phyloP scores from a whole-genome alignment of 1,140 invertebrate genomes.

The Drosophila bocqueti region DNA sequence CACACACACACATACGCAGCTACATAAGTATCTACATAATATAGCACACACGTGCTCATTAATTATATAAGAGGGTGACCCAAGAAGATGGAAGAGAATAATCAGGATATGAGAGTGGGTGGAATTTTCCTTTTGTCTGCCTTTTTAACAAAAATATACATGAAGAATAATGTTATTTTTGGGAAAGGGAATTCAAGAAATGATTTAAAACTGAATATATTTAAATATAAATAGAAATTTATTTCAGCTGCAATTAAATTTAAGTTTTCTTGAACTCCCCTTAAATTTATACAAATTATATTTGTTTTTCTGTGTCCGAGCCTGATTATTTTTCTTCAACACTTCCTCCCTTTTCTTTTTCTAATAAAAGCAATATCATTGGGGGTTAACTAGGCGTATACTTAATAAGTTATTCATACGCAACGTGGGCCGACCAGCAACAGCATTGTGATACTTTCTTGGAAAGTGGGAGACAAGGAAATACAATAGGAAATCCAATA shows the following conservation, averaged over 20 bases:
- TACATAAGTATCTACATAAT: constrained; percentile 12
- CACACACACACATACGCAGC: not conserved
- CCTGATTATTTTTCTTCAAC: too few relatives aligned
- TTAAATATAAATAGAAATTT: too few relatives aligned
- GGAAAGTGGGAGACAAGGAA: not conserved
- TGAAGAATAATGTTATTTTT: not conserved
- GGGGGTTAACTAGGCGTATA: constrained; percentile 50
- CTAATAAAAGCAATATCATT: constrained; percentile 20
- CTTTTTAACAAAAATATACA: too few relatives aligned
- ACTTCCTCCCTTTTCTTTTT: not conserved
- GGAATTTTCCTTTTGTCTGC: not conserved
- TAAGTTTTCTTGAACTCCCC: too few relatives aligned
- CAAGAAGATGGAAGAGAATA: constrained; percentile 9
- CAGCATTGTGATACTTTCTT: constrained; percentile 9
- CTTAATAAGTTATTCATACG: constrained; percentile 68
- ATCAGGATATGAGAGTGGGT: constrained; percentile 4
- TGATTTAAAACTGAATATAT: not conserved
- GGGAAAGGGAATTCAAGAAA: not conserved
- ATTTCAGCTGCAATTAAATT: too few relatives aligned
- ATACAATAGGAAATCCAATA: not conserved
- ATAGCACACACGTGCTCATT: constrained; percentile 50
- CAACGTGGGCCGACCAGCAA: constrained; percentile 20
- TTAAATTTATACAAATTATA: not conserved
- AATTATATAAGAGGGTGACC: constrained; percentile 55
- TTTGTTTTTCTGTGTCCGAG: not conserved